These are phyloP conservation scores for Microplitis deprimator DNA, from an alignment of 2,888 invertebrate genomes.

Conservation along the genomic window DNA sequence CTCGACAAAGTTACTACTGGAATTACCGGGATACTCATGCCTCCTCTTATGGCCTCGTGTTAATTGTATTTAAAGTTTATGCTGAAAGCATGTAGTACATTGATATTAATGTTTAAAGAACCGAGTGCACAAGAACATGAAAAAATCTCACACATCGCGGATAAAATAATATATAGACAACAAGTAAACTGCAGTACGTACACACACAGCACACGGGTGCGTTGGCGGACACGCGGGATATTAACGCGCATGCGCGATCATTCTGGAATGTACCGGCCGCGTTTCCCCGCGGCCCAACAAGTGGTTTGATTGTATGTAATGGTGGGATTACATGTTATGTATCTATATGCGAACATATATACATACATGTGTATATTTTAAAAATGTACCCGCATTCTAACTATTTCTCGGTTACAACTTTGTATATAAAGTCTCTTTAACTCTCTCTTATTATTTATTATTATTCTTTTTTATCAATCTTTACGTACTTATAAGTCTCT, in stretches of 20 bases:
- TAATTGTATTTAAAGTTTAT: conserved; percentile 23
- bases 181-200: background rate
- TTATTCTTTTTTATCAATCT: conserved; percentile 18
- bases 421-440: background rate
- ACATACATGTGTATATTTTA: conserved; percentile 1
- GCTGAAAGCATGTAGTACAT: conserved; percentile 19
- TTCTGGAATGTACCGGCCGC: conserved; percentile 53
- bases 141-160: background rate
- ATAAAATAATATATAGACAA: background rate
- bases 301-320: conserved; percentile 10
- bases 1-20: background rate
- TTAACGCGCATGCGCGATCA: conserved; percentile 49
- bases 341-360: background rate
- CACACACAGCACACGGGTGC: background rate
- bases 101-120: conserved; percentile 3
- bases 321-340: conserved; percentile 10
- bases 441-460: background rate
- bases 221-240: conserved; percentile 24
- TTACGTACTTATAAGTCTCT: conserved; percentile 30
- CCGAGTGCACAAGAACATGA: background rate
- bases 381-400: conserved; percentile 1
- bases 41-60: background rate
- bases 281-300: conserved; percentile 36
- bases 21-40: background rate
- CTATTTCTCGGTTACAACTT: conserved; percentile 21